phyloP scores from a whole-genome alignment of 2,797 vertebrate species.

The Sphenodon punctatus region DNA sequence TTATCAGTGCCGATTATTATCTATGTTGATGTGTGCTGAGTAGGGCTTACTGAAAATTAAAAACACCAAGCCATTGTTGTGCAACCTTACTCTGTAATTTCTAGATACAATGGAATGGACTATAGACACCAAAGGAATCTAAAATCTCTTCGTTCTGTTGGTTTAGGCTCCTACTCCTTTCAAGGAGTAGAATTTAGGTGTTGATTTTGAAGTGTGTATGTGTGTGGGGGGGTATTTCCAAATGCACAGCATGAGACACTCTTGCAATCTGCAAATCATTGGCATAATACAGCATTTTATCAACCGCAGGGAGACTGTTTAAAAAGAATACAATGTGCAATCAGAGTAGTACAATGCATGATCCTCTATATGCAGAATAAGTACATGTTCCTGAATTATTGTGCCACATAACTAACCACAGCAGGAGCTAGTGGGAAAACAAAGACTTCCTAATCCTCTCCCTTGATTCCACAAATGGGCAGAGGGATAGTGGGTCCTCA shows the following conservation, averaged over 20 bases:
- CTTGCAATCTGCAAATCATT: not conserved
- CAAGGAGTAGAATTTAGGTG: not conserved
- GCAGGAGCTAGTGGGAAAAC: not conserved
- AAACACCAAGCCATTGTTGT: not conserved
- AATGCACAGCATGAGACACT: not conserved
- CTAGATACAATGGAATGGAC: not conserved
- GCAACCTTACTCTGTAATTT: not conserved
- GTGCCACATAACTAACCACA: not conserved
- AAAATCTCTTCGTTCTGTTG: not conserved
- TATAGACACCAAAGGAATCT: not conserved
- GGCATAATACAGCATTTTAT: not conserved
- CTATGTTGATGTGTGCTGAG: not conserved
- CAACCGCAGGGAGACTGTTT: not conserved
- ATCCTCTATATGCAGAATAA: not conserved
- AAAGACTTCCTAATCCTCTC: not conserved
- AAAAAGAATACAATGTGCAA: not conserved
- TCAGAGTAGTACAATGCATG: not conserved
- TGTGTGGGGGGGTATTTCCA: not conserved
- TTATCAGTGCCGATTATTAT: not conserved
- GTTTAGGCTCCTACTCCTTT: not conserved
- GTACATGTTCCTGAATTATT: no score
- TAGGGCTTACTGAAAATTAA: not conserved
- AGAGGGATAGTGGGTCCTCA: no score
- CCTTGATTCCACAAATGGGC: no score
- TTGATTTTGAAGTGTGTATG: not conserved